Evolutionary conservation across 2,113 vertebrate species (phyloP).

Genomic region (Oryzias javanicus): DNA sequence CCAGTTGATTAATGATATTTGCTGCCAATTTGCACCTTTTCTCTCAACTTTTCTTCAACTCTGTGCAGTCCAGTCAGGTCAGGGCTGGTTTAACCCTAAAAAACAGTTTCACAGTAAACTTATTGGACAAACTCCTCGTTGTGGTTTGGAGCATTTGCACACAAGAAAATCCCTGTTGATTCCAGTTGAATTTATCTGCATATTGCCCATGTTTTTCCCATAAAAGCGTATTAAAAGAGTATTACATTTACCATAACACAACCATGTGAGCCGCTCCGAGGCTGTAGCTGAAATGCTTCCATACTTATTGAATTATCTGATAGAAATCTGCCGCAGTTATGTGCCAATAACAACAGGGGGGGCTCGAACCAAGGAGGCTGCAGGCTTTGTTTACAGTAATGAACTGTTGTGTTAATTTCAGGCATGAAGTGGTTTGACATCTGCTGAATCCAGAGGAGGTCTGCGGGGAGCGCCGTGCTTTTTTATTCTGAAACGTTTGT

Average conservation of each 20-base stretch:
- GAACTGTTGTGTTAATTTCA: conserved; percentile 65
- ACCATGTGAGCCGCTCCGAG: conserved; percentile 51
- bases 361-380: conserved; percentile 68
- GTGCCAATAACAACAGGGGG: conserved; percentile 79
- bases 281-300: conserved; percentile 64
- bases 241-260: conserved; percentile 60
- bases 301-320: conserved; percentile 83
- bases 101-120: too few relatives aligned
- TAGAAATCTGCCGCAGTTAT: conserved; percentile 75
- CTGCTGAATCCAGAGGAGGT: conserved; percentile 4
- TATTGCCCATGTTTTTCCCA: conserved; percentile 58
- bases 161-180: conserved; percentile 36
- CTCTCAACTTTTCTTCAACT: too few relatives aligned
- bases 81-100: too few relatives aligned
- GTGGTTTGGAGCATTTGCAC: conserved; percentile 29
- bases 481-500: conserved; percentile 35
- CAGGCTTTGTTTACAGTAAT: conserved; percentile 40
- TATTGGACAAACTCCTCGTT: too few relatives aligned
- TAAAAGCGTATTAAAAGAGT: conserved; percentile 52
- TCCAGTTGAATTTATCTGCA: conserved; percentile 47
- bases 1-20: too few relatives aligned
- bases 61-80: too few relatives aligned
- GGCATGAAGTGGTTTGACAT: conserved; percentile 37
- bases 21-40: too few relatives aligned
- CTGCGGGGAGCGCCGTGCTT: conserved; percentile 1